Evolutionary conservation across 2,888 invertebrate species (phyloP).

Genomic region (Agriopis marginaria): DNA sequence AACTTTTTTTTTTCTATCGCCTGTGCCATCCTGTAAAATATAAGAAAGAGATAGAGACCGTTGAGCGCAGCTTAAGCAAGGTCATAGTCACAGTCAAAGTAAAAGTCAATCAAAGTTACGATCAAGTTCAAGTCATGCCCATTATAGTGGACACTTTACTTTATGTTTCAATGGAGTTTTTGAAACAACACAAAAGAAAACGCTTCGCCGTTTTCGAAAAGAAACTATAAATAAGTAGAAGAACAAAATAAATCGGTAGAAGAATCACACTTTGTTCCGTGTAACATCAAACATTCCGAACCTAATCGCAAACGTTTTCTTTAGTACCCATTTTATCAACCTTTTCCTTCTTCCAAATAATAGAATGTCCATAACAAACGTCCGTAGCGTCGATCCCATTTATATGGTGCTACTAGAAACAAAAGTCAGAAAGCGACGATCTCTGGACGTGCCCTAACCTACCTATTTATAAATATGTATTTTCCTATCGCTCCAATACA

Average conservation of each 20-base stretch:
- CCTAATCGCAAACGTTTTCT: slow-evolving; percentile 22
- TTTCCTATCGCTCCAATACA: slow-evolving; percentile 34
- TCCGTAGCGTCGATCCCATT: slow-evolving; percentile 24
- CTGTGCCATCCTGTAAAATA: no score
- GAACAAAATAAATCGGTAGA: slow-evolving; percentile 2
- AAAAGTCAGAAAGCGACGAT: slow-evolving; percentile 22
- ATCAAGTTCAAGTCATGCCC: no score
- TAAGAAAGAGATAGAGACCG: no score
- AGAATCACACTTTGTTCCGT: slow-evolving; percentile 16
- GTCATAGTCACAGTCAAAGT: no score
- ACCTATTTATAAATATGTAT: slow-evolving; percentile 30
- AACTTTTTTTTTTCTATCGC: no score
- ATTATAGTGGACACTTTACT: no score
- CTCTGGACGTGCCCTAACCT: slow-evolving; percentile 10
- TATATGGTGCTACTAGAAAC: slow-evolving; percentile 23
- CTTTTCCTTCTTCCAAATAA: slow-evolving; percentile 22
- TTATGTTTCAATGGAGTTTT: no score
- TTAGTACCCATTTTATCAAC: slow-evolving; percentile 22
- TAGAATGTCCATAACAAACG: slow-evolving; percentile 28
- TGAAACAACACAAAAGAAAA: no score
- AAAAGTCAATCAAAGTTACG: no score
- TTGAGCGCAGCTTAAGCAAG: no score
- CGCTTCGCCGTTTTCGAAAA: not conserved
- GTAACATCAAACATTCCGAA: slow-evolving; percentile 8
- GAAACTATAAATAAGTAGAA: not conserved